Evolutionary conservation across 2,888 invertebrate genomes (phyloP).

Genomic region (Cryptus viduatorius): DNA sequence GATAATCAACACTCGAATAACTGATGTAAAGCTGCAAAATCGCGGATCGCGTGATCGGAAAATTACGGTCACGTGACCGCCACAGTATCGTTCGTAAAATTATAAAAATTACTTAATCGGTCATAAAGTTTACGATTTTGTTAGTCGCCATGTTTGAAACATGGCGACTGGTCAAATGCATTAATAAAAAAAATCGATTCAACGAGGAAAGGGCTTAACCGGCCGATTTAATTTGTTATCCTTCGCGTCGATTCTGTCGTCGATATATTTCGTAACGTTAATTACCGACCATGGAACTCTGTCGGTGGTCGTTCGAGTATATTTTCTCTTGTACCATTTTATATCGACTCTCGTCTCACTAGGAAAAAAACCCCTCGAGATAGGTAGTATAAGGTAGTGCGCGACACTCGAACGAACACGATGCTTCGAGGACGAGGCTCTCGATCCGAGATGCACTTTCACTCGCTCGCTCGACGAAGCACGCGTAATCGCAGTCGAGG

Average conservation of each 20-base stretch:
- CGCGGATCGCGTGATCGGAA: too few relatives aligned
- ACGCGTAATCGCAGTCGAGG: conserved; percentile 61
- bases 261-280: not conserved
- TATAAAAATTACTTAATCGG: too few relatives aligned
- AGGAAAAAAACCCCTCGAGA: not conserved
- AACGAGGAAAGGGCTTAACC: too few relatives aligned
- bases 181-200: too few relatives aligned
- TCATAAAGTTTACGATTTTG: too few relatives aligned
- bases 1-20: not conserved
- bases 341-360: not conserved
- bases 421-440: conserved; percentile 40
- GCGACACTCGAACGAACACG: conserved; percentile 45
- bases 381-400: conserved; percentile 22
- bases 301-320: not conserved
- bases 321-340: conserved; percentile 4
- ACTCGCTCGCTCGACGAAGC: conserved; percentile 52
- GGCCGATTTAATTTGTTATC: not conserved
- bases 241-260: not conserved
- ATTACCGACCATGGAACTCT: not conserved
- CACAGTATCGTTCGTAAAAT: too few relatives aligned
- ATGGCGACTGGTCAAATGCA: too few relatives aligned
- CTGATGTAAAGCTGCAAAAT: not conserved
- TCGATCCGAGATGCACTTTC: conserved; percentile 63
- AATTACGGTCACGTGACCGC: too few relatives aligned
- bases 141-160: too few relatives aligned